Percentiles rank a stretch among this genome's conserved stretches.
phyloP scores from a whole-genome alignment of 2,888 invertebrate species.

The Ecliptopera silaceata region DNA sequence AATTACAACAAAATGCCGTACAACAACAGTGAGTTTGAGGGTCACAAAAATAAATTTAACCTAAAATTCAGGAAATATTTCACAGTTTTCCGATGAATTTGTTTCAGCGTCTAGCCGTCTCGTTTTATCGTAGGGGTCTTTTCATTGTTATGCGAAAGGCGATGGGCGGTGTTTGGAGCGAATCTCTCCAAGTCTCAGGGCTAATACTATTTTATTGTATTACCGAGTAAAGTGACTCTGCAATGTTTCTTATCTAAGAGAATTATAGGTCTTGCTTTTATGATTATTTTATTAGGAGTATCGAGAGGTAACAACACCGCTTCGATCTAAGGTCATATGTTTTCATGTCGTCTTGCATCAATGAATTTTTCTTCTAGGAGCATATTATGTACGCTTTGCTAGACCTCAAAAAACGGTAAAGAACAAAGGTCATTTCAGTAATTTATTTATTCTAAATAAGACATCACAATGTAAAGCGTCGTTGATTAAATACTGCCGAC shows the following conservation, averaged over 20 bases:
- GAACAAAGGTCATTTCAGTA: too few species aligned
- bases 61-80: constrained; percentile 19
- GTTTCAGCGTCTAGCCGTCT: constrained; percentile 24
- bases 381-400: too few species aligned
- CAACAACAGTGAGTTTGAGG: constrained; percentile 28
- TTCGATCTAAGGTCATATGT: too few species aligned
- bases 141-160: constrained; percentile 39
- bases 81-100: constrained; percentile 24
- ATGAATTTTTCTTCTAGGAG: too few species aligned
- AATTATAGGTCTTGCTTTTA: constrained; percentile 15
- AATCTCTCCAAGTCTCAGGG: constrained; percentile 32
- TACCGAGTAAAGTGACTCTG: constrained; percentile 25
- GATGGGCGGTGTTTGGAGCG: constrained; percentile 29
- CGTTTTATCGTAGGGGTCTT: constrained; percentile 23
- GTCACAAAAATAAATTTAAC: constrained; percentile 14
- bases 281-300: not conserved
- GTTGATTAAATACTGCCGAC: too few species aligned
- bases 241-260: constrained; percentile 23
- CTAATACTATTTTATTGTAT: constrained; percentile 37
- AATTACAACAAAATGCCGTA: constrained; percentile 40
- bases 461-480: too few species aligned
- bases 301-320: not conserved
- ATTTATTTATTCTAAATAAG: too few species aligned
- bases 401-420: too few species aligned
- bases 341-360: too few species aligned